phyloP scores from a whole-genome alignment of 2,797 vertebrate species.

The Gallinago solitaria region DNA sequence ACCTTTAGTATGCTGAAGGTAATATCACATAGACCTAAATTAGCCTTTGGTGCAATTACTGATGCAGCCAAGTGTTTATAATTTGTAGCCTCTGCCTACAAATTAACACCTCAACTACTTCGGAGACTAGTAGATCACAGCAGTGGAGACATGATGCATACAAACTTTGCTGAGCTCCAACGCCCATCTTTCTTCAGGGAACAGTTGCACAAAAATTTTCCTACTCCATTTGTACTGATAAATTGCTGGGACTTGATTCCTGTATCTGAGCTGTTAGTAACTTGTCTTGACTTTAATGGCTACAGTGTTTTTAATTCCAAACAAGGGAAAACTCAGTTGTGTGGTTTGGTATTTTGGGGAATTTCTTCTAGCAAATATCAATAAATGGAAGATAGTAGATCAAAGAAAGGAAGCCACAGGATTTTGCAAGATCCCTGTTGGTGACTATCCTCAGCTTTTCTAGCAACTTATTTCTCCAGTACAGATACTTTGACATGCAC shows the following conservation, averaged over 20 bases:
- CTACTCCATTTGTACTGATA: background rate
- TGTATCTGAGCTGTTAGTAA: background rate
- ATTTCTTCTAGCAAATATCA: background rate
- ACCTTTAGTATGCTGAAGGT: background rate
- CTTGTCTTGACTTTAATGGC: background rate
- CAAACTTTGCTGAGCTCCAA: background rate
- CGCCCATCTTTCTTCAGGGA: background rate
- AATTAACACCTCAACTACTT: background rate
- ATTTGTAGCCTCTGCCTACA: background rate
- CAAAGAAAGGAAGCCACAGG: background rate
- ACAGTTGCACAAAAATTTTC: background rate
- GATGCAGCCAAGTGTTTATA: background rate
- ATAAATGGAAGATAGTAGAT: background rate
- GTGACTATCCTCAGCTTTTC: background rate
- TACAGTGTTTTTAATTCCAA: background rate
- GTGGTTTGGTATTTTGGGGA: background rate
- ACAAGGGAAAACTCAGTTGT: background rate
- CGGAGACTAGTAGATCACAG: background rate
- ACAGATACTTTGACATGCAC: background rate
- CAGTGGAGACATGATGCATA: background rate
- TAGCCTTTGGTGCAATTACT: background rate
- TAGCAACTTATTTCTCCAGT: background rate
- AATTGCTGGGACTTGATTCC: background rate
- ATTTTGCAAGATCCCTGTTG: background rate
- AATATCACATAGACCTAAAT: background rate